phyloP scores from a whole-genome alignment of 2,888 invertebrate species.

The Heliconius sara region DNA sequence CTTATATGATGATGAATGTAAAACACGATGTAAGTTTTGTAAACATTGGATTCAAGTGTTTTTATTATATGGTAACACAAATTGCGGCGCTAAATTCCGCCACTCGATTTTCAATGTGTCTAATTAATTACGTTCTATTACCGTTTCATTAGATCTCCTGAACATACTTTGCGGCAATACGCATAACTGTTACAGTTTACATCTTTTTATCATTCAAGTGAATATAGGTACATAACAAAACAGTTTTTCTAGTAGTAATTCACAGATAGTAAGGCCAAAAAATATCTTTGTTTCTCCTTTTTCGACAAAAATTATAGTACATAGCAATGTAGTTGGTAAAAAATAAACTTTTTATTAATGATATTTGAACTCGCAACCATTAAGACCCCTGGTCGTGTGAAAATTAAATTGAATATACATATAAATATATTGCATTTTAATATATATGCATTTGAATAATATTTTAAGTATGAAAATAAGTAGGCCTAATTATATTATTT shows the following conservation, averaged over 20 bases:
- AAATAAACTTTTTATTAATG: no score
- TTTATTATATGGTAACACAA: no score
- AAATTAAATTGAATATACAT: not conserved
- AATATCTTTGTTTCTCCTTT: not conserved
- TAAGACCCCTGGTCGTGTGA: not conserved
- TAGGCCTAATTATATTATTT: not conserved
- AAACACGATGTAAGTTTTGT: no score
- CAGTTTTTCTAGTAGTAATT: not conserved
- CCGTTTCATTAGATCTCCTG: not conserved
- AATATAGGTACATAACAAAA: not conserved
- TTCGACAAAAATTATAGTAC: no score
- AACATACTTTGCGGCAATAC: not conserved
- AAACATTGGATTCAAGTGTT: no score
- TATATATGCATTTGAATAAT: not conserved
- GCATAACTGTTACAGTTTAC: not conserved
- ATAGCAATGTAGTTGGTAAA: no score
- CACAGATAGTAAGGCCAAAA: not conserved
- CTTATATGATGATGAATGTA: no score
- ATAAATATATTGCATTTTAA: no score
- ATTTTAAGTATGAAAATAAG: not conserved
- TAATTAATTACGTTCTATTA: not conserved
- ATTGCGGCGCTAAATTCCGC: no score
- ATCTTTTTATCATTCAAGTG: not conserved
- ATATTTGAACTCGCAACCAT: no score
- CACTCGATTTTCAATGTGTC: no score